Evolutionary conservation across 2,888 invertebrate genomes (phyloP), one percentile per base, ranked within the genome.

Genomic region (Altica lythri): DNA sequence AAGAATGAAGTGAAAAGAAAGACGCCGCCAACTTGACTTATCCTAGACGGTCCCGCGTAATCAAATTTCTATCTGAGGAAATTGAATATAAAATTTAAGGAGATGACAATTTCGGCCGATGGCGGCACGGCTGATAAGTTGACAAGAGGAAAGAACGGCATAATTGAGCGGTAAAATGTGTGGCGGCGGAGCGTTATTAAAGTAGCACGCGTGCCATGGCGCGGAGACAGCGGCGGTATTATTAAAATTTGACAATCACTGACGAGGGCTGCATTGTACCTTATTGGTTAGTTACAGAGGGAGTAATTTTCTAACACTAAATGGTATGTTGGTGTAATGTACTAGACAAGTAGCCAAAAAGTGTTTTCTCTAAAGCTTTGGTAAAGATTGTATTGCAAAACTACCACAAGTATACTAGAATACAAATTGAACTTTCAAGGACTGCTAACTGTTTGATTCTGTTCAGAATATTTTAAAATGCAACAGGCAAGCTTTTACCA

Each of bases 51-150:
- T 45, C 32, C 45, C 45, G 46, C 48, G 65, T 73, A 73, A 73
- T 73, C 72, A 71, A 72, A 73, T 73, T 73, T 71, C 71, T 68
- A 71, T 68, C 67, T 65, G 64, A 62, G 66, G 62, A 75, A 75
- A 75, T 75, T 75, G 75, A 75, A 75, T 75, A 74, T 74, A 74
- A 75, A 75, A 75, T 75, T 75, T 72, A 72, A 74, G 72, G 72
- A 74, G 71, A 67, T 70, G 72, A 72, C 72, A 73, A 71, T 72
- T 72, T 71, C 40, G 47, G 32, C 18, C 40, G 38, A 10, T 12
- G 19, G 30, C 27, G 29, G 38, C 61, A 38, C 38, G 14, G 64
- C 65, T 70, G 72, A 72, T 71, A 71, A 72, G 71, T 70, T 75
- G 75, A 73, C 74, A 74, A 74, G 72, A 68, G 69, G 69, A 72